Percentiles rank a stretch among this genome's conserved stretches.
Evolutionary conservation across 2,113 vertebrate genomes (phyloP).

Genomic region (Cervus canadensis): DNA sequence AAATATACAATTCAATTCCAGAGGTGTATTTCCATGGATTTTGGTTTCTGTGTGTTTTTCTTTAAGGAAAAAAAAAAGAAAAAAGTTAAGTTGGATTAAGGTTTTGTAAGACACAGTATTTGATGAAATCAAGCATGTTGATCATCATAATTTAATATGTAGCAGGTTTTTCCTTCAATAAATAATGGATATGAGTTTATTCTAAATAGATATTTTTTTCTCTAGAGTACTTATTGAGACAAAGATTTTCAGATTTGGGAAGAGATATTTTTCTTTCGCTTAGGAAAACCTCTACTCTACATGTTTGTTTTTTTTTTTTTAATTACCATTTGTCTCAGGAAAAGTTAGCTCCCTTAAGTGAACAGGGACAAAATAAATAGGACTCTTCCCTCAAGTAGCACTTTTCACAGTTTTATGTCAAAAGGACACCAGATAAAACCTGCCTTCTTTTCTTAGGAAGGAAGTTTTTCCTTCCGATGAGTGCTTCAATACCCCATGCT

Average conservation of each 20-base stretch:
- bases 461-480: accelerated
- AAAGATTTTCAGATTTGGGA: not conserved
- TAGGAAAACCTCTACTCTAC: not conserved
- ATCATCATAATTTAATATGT: not conserved
- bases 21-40: not conserved
- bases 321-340: not conserved
- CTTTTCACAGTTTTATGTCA: not conserved
- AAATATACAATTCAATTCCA: not conserved
- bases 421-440: not conserved
- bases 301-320: not conserved
- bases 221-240: not conserved
- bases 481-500: not conserved
- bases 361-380: not conserved
- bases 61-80: not conserved
- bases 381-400: not conserved
- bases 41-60: not conserved
- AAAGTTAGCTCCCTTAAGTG: not conserved
- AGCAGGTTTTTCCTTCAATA: not conserved
- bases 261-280: not conserved
- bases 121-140: not conserved
- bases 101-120: not conserved
- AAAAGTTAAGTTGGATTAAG: not conserved
- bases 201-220: not conserved
- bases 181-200: not conserved
- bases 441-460: not conserved